phyloP scores from a whole-genome alignment of 1,140 invertebrate species.

The Solen grandis region DNA sequence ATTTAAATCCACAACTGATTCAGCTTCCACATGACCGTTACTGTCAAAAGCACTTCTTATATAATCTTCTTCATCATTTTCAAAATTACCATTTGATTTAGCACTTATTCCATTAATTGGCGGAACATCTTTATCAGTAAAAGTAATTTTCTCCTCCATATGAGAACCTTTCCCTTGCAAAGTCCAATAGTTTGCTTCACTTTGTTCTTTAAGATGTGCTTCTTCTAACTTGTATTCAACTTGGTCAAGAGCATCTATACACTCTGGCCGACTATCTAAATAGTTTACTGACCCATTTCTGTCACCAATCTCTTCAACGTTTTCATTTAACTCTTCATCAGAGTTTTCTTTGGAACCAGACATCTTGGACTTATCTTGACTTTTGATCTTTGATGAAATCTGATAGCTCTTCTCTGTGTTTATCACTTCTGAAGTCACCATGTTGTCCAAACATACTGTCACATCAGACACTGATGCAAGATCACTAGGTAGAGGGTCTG shows the following conservation, averaged over 20 bases:
- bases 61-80: neutral
- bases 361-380: no score
- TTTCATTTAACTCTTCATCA: no score
- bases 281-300: no score
- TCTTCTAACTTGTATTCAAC: neutral
- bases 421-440: conserved; percentile 73
- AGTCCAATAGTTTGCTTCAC: neutral
- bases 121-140: no score
- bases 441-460: conserved; percentile 66
- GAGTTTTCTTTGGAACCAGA: no score
- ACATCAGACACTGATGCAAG: conserved; percentile 62
- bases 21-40: neutral
- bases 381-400: no score
- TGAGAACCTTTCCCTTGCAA: no score
- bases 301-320: no score
- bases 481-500: conserved; percentile 75
- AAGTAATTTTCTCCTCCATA: neutral
- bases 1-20: neutral
- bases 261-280: no score
- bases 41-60: neutral
- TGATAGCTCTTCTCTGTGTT: no score
- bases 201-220: neutral
- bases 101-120: neutral
- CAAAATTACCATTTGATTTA: neutral
- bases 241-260: neutral